Percentiles rank a stretch among this genome's conserved stretches.
These are phyloP conservation scores for Prosapia bicincta DNA, from an alignment of 2,888 invertebrate genomes.

Conservation along the genomic window DNA sequence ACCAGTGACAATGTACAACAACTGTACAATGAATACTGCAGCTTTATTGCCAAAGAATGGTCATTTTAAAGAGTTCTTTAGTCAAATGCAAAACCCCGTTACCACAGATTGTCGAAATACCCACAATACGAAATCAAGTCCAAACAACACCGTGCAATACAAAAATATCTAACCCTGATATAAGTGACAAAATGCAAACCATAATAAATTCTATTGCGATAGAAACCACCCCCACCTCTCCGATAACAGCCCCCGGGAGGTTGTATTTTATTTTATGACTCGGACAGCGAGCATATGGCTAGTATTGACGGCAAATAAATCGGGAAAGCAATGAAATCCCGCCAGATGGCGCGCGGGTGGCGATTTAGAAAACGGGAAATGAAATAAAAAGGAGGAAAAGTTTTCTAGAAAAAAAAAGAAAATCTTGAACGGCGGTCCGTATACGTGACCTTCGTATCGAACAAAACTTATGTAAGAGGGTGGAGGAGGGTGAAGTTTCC, in stretches of 20 bases:
- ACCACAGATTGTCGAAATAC: too few species aligned
- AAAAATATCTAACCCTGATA: too few species aligned
- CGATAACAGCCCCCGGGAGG: not conserved
- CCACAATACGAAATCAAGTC: too few species aligned
- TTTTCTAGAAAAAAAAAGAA: conserved; percentile 12
- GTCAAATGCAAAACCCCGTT: too few species aligned
- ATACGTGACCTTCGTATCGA: not conserved
- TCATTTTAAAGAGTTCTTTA: too few species aligned
- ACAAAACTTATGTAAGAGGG: not conserved
- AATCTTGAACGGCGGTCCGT: not conserved
- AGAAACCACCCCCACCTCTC: not conserved
- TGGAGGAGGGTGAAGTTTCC: not conserved
- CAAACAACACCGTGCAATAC: too few species aligned
- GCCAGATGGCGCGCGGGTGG: not conserved
- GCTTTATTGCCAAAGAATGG: too few species aligned
- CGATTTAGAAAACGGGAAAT: conserved; percentile 15
- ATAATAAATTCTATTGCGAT: not conserved
- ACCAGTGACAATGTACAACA: too few species aligned
- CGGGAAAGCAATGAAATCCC: not conserved
- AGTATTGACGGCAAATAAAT: not conserved
- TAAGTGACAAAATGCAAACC: too few species aligned
- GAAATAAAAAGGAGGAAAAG: conserved; percentile 20
- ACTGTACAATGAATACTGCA: too few species aligned
- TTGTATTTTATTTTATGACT: not conserved
- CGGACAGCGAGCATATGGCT: not conserved